Percentiles rank a stretch among this genome's conserved stretches.
These are phyloP conservation scores for Xiphydria camelus DNA, from an alignment of 2,888 invertebrate genomes.

Conservation along the genomic window DNA sequence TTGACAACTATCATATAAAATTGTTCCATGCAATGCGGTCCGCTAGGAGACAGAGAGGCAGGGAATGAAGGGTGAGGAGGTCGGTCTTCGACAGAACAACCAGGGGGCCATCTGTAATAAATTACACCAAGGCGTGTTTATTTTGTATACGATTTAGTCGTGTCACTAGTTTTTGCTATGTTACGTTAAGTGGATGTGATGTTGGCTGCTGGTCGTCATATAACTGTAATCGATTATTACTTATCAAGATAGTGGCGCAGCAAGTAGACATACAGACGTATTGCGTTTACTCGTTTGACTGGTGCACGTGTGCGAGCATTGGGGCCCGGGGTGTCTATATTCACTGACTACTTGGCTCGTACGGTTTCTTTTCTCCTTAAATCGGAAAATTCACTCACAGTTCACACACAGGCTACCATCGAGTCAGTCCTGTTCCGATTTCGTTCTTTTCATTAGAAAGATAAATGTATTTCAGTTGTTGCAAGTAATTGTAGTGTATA, in stretches of 20 bases:
- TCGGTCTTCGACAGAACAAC: slow-evolving; percentile 41
- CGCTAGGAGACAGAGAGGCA: not conserved
- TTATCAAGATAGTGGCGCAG: slow-evolving; percentile 31
- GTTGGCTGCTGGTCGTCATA: slow-evolving; percentile 9
- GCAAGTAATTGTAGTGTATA: slow-evolving; percentile 7
- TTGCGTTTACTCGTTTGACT: slow-evolving; percentile 29
- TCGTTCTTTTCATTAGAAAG: slow-evolving; percentile 11
- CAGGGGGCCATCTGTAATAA: slow-evolving; percentile 47
- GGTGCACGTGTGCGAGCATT: slow-evolving; percentile 22
- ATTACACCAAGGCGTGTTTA: slow-evolving; percentile 51
- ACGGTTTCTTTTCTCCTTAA: slow-evolving; percentile 5
- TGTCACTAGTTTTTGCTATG: slow-evolving; percentile 42
- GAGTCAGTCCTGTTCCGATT: slow-evolving; percentile 17
- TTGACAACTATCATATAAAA: too few species aligned
- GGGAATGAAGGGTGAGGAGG: not conserved
- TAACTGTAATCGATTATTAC: slow-evolving; percentile 37
- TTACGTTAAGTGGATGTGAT: slow-evolving; percentile 1
- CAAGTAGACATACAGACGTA: slow-evolving; percentile 32
- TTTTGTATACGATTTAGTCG: slow-evolving; percentile 47
- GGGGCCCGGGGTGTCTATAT: too few species aligned
- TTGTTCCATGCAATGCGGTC: too few species aligned
- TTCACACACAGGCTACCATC: too few species aligned
- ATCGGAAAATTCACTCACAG: too few species aligned
- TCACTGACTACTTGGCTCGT: too few species aligned
- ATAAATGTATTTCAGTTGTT: slow-evolving; percentile 1